These are phyloP conservation scores for Ptilonorhynchus violaceus DNA, from an alignment of 2,113 vertebrate species.

Conservation along the genomic window DNA sequence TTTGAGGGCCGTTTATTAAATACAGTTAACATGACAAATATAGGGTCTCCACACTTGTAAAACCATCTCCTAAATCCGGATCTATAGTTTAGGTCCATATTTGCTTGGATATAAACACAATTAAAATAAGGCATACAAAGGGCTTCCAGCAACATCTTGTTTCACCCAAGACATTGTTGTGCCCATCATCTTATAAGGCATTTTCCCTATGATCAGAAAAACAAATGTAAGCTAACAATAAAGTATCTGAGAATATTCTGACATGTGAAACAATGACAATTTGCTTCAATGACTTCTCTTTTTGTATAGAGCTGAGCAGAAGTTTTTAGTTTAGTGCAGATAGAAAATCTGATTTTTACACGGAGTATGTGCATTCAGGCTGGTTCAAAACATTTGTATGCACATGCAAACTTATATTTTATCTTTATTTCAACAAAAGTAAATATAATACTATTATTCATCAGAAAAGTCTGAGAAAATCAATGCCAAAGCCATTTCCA, in stretches of 20 bases:
- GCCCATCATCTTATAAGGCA: not conserved
- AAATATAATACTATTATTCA: not conserved
- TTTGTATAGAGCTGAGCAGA: not conserved
- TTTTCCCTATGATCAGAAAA: not conserved
- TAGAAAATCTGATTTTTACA: not conserved
- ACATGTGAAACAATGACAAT: not conserved
- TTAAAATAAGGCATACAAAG: conserved; percentile 2
- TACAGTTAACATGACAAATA: not conserved
- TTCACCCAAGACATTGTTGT: not conserved
- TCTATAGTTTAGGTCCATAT: not conserved
- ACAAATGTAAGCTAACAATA: not conserved
- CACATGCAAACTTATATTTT: not conserved
- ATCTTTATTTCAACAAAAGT: not conserved
- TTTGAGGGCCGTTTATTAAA: conserved; percentile 18
- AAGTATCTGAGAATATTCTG: not conserved
- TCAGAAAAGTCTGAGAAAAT: not conserved
- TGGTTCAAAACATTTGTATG: not conserved
- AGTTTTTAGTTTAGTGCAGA: not conserved
- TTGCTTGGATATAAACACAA: not conserved
- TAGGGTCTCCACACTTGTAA: not conserved
- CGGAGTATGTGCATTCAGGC: not conserved
- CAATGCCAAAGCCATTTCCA: not conserved
- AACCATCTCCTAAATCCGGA: not conserved
- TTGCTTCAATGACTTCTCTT: not conserved
- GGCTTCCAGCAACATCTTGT: not conserved